Base-by-base conservation (phyloP, 2,888 invertebrate species). In the Protodeltote pygarga region DNA sequence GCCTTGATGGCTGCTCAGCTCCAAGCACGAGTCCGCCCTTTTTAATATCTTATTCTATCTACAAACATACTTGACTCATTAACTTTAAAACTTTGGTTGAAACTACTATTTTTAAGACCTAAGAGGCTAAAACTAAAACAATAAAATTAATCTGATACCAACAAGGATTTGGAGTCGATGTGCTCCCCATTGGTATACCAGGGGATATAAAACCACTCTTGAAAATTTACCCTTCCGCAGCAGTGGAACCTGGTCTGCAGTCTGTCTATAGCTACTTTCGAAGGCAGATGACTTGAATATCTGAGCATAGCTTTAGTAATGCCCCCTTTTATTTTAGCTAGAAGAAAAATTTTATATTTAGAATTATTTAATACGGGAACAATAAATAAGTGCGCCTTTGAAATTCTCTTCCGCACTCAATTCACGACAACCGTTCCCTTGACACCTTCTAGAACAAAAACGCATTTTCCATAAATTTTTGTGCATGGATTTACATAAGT, bases 161-260 rank as follows among this genome's bases (percentile, higher is more conserved):
- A 85, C 82, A 77, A 37, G 20, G 57, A 58, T 40, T 68, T 75
- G 0, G 66, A 39, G 31, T 83, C 80, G 1, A 64, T 54, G 16
- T 51, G 67, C 21, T 79, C 81, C 6, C 79, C 75, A 37, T 81
- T 76, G 65, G 87, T 76, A 39, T 87, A 92, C 94, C 94, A 94
- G 1, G 92, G 87, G 45, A 94, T 92, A 41, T 81, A 89, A 67
- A 94, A 94, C 94, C 94, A 94, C 70, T 94, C 94, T 49, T 92
- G 88, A 64, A 93, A 94, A 57, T 85, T 89, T 31, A 92, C 92
- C 33, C 93, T 89, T 0, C 94, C 94, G 70, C 94, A 94, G 74
- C 94, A 94, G 47, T 93, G 93, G 64, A 94, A 93, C 54, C 93
- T 89, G 1, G 94, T 93, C 79, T 94, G 94, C 58, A 94, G 70